phyloP scores from a whole-genome alignment of 2,888 invertebrate species.

The Pheosia gnoma region DNA sequence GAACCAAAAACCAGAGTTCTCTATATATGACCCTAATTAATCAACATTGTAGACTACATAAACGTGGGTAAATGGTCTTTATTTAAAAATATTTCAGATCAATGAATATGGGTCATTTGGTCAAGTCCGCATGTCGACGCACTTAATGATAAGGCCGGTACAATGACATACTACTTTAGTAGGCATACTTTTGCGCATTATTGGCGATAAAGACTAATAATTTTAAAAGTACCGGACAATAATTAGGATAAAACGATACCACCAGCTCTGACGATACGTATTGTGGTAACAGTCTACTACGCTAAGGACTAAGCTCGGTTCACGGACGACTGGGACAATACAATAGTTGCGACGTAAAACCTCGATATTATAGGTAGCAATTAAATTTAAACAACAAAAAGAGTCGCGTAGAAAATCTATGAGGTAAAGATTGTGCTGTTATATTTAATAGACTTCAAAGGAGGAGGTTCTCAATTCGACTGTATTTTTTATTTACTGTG shows the following conservation, averaged over 20 bases:
- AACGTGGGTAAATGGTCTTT: background rate
- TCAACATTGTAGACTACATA: no score
- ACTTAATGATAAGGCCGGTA: background rate
- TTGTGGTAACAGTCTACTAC: background rate
- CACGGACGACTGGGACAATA: background rate
- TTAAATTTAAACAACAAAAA: background rate
- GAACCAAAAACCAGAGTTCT: no score
- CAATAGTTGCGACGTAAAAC: background rate
- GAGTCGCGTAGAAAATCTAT: background rate
- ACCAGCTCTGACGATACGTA: no score
- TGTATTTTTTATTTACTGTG: background rate
- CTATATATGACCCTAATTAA: background rate
- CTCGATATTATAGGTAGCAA: background rate
- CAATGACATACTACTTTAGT: background rate
- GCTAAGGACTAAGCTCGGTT: background rate
- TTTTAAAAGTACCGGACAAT: background rate
- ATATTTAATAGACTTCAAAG: no score
- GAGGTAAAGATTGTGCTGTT: background rate
- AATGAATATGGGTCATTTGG: conserved; percentile 4
- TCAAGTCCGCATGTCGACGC: background rate
- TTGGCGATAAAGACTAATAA: background rate
- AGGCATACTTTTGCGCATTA: background rate
- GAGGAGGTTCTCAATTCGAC: no score
- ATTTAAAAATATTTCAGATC: background rate
- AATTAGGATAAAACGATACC: no score